A percentile compares a stretch with the other conserved stretches of the same genome.
phyloP scores from a whole-genome alignment of 2,888 invertebrate genomes.

The Nomada hirtipes region DNA sequence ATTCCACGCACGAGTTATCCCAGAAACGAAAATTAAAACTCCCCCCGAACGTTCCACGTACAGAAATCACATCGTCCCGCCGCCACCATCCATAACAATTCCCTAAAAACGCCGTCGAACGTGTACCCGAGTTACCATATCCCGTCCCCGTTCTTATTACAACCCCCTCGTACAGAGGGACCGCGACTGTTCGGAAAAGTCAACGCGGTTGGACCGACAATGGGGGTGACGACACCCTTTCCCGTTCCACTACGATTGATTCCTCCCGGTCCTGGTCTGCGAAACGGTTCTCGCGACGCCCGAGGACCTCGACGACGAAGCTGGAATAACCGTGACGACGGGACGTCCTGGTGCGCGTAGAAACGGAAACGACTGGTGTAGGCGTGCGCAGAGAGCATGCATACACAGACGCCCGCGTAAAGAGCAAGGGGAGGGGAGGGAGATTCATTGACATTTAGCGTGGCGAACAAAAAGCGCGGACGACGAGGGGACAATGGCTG shows the following conservation, averaged over 20 bases:
- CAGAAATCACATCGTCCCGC: slow-evolving; percentile 16
- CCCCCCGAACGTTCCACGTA: neutral
- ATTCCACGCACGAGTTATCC: slow-evolving; percentile 8
- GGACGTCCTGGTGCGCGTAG: slow-evolving; percentile 6
- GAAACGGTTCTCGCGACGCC: slow-evolving; percentile 27
- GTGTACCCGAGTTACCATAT: slow-evolving; percentile 25
- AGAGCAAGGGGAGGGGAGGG: slow-evolving; percentile 57
- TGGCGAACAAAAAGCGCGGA: slow-evolving; percentile 77
- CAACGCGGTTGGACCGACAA: slow-evolving; percentile 39
- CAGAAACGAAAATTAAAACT: slow-evolving; percentile 33
- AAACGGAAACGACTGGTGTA: slow-evolving; percentile 2
- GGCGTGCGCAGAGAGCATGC: slow-evolving; percentile 11
- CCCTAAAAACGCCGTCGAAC: slow-evolving; percentile 22
- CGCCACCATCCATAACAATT: slow-evolving; percentile 15
- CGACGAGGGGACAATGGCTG: slow-evolving; percentile 81
- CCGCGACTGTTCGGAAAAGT: slow-evolving; percentile 58
- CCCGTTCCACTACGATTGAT: slow-evolving; percentile 62
- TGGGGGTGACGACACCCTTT: slow-evolving; percentile 35
- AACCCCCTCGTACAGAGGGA: slow-evolving; percentile 27
- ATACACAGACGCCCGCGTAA: neutral
- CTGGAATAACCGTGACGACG: slow-evolving; percentile 4
- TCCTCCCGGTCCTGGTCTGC: slow-evolving; percentile 47
- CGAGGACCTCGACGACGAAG: slow-evolving; percentile 22
- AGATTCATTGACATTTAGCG: slow-evolving; percentile 82
- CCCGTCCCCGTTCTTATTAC: slow-evolving; percentile 53